Evolutionary conservation across 2,113 vertebrate species (phyloP), one percentile per base, ranked within the genome.

Genomic region (Bubo scandiacus): DNA sequence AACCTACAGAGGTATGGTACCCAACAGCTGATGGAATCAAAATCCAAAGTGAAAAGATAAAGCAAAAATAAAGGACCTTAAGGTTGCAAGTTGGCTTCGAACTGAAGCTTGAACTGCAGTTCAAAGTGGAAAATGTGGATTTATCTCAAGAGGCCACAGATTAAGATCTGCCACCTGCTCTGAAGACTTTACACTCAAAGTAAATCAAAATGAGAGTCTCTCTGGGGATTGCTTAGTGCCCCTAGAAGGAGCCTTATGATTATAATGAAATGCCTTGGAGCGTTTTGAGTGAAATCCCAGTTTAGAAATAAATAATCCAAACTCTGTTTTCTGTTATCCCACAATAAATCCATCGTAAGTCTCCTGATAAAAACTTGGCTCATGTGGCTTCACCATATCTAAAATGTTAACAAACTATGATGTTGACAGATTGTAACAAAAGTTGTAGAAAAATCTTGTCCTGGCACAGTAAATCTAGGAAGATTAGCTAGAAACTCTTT

Each of bases 151-250:
- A 89, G 81, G 81, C 36, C 49, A 12, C 36, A 80, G 94, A 96
- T 94, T 68, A 94, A 58, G 63, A 94, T 95, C 92, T 94, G 77
- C 70, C 84, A 94, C 95, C 73, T 91, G 49, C 83, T 91, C 91
- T 87, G 65, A 72, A 87, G 83, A n/a, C 61, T 92, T 96, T 88
- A 23, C 18, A 52, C 51, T 94, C 49, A 9, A 55, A 92, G 19
- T 81, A 94, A 89, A 94, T 94, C 61, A 94, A 89, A 68, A 75
- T 82, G 43, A 92, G 27, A 79, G 16, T 51, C 72, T 85, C 78
- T 45, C 36, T 79, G 59, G 71, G 78, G 77, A 65, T 75, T 75
- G 40, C 40, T 94, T 45, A 47, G 26, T 67, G 47, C 6, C 52
- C 42, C 65, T 51, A 81, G 45, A 86, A 94, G 67, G 38, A 83